phyloP scores from a whole-genome alignment of 1,140 invertebrate genomes.

The Cryptotermes secundus region DNA sequence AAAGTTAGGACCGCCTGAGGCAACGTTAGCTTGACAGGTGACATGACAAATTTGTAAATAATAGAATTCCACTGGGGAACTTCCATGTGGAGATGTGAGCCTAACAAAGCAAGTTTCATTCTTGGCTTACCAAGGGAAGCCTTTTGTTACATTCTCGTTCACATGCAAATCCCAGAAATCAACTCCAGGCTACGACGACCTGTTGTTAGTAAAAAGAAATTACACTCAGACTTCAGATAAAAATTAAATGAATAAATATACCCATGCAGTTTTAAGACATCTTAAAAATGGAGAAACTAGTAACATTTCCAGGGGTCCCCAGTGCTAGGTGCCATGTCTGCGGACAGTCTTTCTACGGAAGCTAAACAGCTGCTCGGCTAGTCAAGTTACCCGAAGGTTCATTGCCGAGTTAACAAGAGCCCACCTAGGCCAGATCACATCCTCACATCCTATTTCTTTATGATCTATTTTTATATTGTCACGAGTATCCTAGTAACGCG shows the following conservation, averaged over 20 bases:
- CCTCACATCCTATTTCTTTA: too few species aligned
- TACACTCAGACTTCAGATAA: not conserved
- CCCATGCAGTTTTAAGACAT: too few species aligned
- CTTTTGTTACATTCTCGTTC: not conserved
- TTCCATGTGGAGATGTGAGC: constrained; percentile 24
- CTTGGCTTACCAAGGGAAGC: not conserved
- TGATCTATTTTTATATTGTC: too few species aligned
- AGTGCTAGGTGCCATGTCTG: too few species aligned
- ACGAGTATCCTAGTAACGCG: too few species aligned
- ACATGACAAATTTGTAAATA: constrained; percentile 15
- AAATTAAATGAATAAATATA: not conserved
- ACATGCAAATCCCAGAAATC: not conserved
- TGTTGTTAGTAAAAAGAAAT: not conserved
- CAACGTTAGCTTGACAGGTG: not conserved
- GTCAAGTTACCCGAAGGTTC: too few species aligned
- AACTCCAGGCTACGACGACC: not conserved
- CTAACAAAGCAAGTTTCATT: not conserved
- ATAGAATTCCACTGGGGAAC: not conserved
- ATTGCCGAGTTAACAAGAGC: too few species aligned
- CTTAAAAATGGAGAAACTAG: too few species aligned
- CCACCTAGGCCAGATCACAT: too few species aligned
- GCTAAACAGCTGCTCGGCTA: too few species aligned
- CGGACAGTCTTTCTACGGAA: too few species aligned
- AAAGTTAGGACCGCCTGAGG: not conserved
- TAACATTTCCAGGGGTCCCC: too few species aligned